Conservation (phyloP, 2,797 vertebrate species). For the Anomalospiza imberbis region DNA sequence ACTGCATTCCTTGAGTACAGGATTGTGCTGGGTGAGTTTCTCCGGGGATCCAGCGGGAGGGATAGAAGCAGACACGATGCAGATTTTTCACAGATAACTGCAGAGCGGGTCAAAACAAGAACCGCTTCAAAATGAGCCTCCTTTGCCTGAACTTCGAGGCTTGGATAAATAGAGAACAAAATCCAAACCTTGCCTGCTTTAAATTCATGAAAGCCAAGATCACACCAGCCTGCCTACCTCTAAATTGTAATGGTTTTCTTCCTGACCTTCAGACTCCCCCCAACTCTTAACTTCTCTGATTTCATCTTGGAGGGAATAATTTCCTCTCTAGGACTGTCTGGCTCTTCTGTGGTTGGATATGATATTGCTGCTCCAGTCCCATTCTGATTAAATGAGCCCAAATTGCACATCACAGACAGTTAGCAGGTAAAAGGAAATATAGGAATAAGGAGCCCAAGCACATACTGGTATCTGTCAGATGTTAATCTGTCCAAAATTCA, state of each 20-base stretch:
- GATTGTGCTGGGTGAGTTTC: not conserved
- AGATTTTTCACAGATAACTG: constrained; percentile 22
- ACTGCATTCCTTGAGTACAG: not conserved
- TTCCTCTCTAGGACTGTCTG: not conserved
- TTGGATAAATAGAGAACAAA: not conserved
- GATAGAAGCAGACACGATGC: not conserved
- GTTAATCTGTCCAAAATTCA: not conserved
- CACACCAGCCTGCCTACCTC: not conserved
- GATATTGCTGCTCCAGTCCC: not conserved
- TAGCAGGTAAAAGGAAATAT: not conserved
- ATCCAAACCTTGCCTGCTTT: not conserved
- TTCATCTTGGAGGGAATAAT: not conserved
- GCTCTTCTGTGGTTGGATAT: not conserved
- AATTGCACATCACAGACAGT: not conserved
- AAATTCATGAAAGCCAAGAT: not conserved
- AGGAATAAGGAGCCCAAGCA: not conserved
- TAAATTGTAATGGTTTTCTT: not conserved
- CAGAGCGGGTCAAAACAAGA: constrained; percentile 38
- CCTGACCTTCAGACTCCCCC: not conserved
- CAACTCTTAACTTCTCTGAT: not conserved
- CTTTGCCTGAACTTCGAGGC: not conserved
- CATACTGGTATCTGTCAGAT: not conserved
- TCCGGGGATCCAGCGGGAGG: not conserved
- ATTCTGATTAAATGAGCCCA: not conserved
- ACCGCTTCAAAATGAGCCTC: not conserved